phyloP scores from a whole-genome alignment of 2,797 vertebrate genomes.

The Natrix natrix region DNA sequence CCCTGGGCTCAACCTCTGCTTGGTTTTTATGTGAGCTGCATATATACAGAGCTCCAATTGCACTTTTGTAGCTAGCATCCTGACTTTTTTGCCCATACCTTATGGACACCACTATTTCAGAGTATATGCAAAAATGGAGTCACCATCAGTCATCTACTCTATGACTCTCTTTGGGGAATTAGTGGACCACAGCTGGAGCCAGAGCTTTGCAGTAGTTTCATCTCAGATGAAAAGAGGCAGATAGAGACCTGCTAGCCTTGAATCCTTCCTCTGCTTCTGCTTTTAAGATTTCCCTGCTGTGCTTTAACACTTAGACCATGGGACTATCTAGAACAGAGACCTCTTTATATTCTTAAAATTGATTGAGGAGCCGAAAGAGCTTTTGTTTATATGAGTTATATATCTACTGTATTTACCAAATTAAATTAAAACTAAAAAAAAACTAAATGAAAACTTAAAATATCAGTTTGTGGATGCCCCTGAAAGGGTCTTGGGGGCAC shows the following conservation, averaged over 20 bases:
- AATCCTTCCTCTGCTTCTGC: not conserved
- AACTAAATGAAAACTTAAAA: not conserved
- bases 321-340: not conserved
- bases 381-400: not conserved
- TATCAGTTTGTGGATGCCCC: not conserved
- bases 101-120: not conserved
- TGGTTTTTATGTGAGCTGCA: not conserved
- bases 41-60: not conserved
- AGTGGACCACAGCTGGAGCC: not conserved
- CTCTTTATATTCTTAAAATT: not conserved
- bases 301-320: not conserved
- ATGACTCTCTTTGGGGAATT: not conserved
- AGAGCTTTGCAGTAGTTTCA: not conserved
- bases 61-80: not conserved
- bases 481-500: not conserved
- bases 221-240: not conserved
- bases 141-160: not conserved
- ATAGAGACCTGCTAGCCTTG: no score
- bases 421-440: not conserved
- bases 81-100: not conserved
- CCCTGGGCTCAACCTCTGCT: not conserved
- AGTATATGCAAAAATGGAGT: not conserved
- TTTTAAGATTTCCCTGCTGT: not conserved
- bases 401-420: not conserved
- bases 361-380: not conserved